A percentile compares a stretch with the other conserved stretches of the same genome.
Evolutionary conservation across 2,797 vertebrate species (phyloP).

Genomic region (Mionectes olivaceus): DNA sequence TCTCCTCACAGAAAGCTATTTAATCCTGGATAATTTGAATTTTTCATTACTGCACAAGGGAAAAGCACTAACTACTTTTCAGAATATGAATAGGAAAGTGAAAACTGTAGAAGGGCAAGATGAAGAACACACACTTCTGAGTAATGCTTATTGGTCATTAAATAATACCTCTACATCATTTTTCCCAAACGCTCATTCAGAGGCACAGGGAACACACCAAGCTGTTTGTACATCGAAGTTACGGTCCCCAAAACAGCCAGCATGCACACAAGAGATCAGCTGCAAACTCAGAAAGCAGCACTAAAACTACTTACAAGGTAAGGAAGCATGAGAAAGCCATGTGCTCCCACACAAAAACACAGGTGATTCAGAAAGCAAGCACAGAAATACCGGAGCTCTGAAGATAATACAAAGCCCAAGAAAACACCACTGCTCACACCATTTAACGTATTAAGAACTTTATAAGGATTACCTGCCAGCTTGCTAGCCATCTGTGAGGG

Average conservation of each 20-base stretch:
- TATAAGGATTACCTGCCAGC: not conserved
- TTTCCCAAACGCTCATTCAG: not conserved
- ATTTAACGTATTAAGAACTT: not conserved
- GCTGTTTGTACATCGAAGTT: not conserved
- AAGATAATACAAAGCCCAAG: not conserved
- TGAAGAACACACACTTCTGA: not conserved
- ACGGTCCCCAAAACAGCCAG: not conserved
- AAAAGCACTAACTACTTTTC: not conserved
- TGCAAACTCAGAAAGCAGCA: slow-evolving; percentile 8
- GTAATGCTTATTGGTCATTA: not conserved
- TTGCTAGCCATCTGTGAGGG: not conserved
- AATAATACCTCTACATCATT: not conserved
- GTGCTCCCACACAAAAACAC: not conserved
- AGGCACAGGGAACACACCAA: not conserved
- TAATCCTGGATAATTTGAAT: not conserved
- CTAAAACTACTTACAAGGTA: not conserved
- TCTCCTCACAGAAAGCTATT: not conserved
- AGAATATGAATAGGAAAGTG: not conserved
- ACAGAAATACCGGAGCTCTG: not conserved
- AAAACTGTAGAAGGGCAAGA: not conserved
- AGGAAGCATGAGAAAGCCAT: not conserved
- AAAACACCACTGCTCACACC: not conserved
- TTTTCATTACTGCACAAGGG: not conserved
- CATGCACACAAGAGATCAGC: not conserved
- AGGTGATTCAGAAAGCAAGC: not conserved